Base-by-base conservation (phyloP, 2,888 invertebrate species). In the Ctenicera cuprea region DNA sequence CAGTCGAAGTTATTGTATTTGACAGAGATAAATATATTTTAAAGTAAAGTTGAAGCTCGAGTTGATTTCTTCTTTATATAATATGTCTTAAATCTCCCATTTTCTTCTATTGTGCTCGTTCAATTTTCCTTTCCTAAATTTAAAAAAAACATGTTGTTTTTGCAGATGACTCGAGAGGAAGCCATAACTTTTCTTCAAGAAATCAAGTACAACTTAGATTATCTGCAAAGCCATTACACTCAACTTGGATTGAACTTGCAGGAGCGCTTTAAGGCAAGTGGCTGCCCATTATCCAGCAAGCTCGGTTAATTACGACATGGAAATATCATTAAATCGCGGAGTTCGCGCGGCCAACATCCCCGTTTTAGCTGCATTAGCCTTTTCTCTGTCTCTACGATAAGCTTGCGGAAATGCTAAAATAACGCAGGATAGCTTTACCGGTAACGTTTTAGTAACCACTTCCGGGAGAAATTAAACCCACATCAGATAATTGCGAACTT, bases 171-270 rank as follows among this genome's bases (percentile, higher is more conserved):
- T 11, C 91, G 93, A 62, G 93, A 94, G 84, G 94, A 93, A 83
- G 94, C 94, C 0, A 91, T 94, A 54, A 89, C 89, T 50, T 94
- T 94, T 84, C 87, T 94, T 18, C 92, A 94, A 84, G 93, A 94
- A 83, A 94, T 94, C 80, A 93, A 94, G 82, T 90, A 91, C 82
- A 92, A 93, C 79, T 90, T 95, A 81, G 92, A 93, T 79, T 92
- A 92, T 82, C 87, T 94, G 70, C 92, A 92, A 78, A 89, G 89
- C 12, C 91, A 91, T 83, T 92, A 92, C 85, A 85, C 90, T 0
- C 90, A 90, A 79, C 88, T 89, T 57, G 85, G 86, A 43, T 75
- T 85, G 22, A 86, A 85, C 76, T 78, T 83, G 48, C 80, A 81
- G 74, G 84, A 85, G 63, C 80, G 80, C 48, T 76, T 77, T 16